These are phyloP conservation scores for Vultur gryphus DNA, from an alignment of 2,797 vertebrate species.

Conservation along the genomic window DNA sequence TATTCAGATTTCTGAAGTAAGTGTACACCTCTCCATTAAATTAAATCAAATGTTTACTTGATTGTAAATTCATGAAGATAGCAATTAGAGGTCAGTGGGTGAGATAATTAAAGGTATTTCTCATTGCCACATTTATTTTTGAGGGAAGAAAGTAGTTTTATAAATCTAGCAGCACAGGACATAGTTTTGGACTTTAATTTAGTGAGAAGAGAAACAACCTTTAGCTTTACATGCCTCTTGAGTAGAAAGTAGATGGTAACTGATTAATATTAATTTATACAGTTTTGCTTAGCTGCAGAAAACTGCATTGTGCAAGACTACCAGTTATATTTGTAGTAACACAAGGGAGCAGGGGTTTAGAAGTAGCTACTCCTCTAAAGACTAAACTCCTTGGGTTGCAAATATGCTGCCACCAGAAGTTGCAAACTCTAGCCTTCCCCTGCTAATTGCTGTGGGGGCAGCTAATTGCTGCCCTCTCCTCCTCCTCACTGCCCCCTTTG, in stretches of 20 bases:
- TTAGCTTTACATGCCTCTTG: background rate
- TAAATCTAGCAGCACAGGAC: background rate
- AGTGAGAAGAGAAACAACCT: background rate
- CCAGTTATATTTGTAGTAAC: background rate
- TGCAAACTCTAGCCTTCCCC: background rate
- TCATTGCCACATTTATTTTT: background rate
- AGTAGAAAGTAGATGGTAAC: background rate
- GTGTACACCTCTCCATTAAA: background rate
- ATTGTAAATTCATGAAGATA: background rate
- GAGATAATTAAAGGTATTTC: background rate
- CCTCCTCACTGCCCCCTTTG: background rate
- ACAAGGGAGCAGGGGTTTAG: background rate
- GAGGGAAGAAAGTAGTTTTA: background rate
- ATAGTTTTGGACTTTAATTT: background rate
- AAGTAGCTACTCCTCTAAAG: background rate
- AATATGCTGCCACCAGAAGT: background rate
- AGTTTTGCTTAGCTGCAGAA: background rate
- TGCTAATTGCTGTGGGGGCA: background rate
- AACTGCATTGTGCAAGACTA: background rate
- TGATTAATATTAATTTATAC: background rate
- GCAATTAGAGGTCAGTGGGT: background rate
- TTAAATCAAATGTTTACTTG: conserved; percentile 9
- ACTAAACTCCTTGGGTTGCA: background rate
- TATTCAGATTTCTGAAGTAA: background rate
- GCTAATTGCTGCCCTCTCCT: background rate